Base-by-base conservation (phyloP, 2,113 vertebrate genomes). In the Cryptotis parvus region DNA sequence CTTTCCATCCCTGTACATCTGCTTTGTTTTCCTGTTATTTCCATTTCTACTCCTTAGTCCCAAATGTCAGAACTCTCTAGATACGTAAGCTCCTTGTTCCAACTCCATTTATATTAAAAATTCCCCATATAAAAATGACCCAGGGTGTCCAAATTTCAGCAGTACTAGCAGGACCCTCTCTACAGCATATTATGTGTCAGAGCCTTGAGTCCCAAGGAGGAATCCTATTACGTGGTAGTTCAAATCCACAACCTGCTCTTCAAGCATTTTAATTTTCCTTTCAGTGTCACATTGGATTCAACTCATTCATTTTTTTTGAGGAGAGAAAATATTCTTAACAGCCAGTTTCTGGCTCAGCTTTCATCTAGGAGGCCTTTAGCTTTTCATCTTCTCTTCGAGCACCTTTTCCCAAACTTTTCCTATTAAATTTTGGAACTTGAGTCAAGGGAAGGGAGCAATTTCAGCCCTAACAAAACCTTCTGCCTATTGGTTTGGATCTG, bases 201-300 rank as follows among this genome's bases (percentile, higher is more conserved):
- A 73, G 61, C n/a, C 39, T 15, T 1, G 10, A 49, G 68, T 87
- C 94, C 94, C 91, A 78, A 74, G 95, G 79, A 91, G 29, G 90
- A 86, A 90, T 90, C 61, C 74, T 74, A n/a, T 90, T 96, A 83
- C 91, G 9, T 52, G 83, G 37, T 68, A 70, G 55, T 91, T 94
- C 93, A 83, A 70, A 52, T 73, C 95, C 49, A 89, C 83, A 91
- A 41, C 70, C 70, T 77, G 69, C 77, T 91, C 88, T 73, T 92
- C 70, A 72, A 3, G 75, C 85, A 92, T 90, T 92, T 88, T 73
- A 52, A 79, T 80, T 93, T 94, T 65, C 81, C 90, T 91, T 92
- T 84, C 69, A 58, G 31, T 83, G 85, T 94, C 95, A 90, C 76
- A 58, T 63, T 90, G 85, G 85, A 94, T 88, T 94, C 91, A 90